Percentiles rank a stretch among this genome's conserved stretches.
phyloP scores from a whole-genome alignment of 2,113 vertebrate species.

The Ardeotis arabs region DNA sequence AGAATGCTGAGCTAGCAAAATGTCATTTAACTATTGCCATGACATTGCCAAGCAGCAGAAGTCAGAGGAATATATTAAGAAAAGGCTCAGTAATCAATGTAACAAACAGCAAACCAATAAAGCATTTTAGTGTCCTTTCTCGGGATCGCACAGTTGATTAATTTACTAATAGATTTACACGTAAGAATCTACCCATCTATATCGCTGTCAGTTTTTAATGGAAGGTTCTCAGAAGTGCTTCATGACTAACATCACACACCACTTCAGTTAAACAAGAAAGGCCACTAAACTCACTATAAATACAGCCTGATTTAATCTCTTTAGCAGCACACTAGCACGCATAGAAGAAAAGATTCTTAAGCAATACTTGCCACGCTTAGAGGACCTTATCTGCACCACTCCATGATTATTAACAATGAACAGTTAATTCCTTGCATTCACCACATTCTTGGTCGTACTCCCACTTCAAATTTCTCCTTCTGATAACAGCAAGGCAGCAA shows the following conservation, averaged over 20 bases:
- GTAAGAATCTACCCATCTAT: background rate
- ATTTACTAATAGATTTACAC: constrained; percentile 29
- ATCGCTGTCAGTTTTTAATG: background rate
- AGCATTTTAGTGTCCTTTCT: background rate
- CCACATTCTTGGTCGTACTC: background rate
- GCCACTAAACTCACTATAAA: background rate
- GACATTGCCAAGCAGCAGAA: background rate
- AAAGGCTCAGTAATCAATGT: background rate
- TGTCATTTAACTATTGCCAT: background rate
- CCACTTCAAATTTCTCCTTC: background rate
- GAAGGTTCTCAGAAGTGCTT: background rate
- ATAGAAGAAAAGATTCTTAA: background rate
- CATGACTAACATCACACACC: background rate
- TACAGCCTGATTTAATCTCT: background rate
- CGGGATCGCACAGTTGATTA: background rate
- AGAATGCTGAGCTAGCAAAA: constrained; percentile 28
- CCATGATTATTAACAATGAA: background rate
- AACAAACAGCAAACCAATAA: constrained; percentile 15
- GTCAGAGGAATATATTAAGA: background rate
- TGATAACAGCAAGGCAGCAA: background rate
- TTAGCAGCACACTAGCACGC: background rate
- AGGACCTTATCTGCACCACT: background rate
- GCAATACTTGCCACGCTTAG: background rate
- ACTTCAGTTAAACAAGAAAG: background rate
- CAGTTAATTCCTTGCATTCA: background rate